These are phyloP conservation scores for Coranthus polyacanthus DNA, from an alignment of 2,797 vertebrate species.

Conservation along the genomic window DNA sequence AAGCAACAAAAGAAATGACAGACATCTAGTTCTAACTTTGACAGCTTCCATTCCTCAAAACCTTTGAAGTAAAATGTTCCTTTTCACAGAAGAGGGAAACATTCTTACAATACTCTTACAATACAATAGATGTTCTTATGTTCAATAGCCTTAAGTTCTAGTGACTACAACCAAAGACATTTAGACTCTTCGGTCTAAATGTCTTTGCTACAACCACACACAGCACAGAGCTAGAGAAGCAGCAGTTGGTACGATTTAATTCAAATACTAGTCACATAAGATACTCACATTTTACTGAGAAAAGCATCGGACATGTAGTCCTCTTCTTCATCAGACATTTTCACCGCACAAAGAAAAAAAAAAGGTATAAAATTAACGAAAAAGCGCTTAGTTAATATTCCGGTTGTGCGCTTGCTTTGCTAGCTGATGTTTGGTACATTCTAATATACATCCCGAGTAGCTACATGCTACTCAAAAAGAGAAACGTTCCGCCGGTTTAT, in stretches of 20 bases:
- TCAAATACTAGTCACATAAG: neutral
- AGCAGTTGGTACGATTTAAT: neutral
- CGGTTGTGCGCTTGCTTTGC: neutral
- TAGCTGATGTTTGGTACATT: conserved; percentile 57
- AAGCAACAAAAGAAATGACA: too few relatives aligned
- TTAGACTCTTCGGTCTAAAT: too few relatives aligned
- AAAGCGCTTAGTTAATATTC: neutral
- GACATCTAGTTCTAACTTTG: too few relatives aligned
- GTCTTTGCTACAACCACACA: too few relatives aligned
- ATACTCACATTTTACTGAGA: conserved; percentile 82
- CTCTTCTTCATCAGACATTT: conserved; percentile 87
- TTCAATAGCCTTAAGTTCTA: too few relatives aligned
- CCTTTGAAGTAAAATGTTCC: too few relatives aligned
- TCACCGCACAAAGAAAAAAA: accelerated
- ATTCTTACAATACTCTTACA: too few relatives aligned
- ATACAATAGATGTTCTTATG: too few relatives aligned
- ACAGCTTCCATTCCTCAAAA: too few relatives aligned
- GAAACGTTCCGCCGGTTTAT: conserved; percentile 35
- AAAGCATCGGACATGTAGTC: conserved; percentile 98
- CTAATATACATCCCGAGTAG: conserved; percentile 43
- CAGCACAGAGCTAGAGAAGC: neutral
- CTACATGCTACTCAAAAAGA: neutral
- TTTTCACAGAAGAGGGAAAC: too few relatives aligned
- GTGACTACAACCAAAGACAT: too few relatives aligned
- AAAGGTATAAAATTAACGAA: neutral